Conservation (phyloP, 2,888 invertebrate species). For the Mesorhabditis sp. region DNA sequence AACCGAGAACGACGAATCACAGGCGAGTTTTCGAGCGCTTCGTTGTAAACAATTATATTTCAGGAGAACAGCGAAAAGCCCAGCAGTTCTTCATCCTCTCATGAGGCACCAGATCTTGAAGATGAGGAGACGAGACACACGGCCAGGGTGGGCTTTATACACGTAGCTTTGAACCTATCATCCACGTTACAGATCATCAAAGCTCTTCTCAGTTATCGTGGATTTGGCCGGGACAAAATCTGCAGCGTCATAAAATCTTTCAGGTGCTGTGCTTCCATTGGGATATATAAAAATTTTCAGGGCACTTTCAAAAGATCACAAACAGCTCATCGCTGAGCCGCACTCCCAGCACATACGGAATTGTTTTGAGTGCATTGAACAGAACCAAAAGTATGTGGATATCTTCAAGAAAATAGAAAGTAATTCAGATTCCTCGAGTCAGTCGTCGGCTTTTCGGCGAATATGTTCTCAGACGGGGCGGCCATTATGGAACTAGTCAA, state of each 20-base stretch:
- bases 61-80: no score
- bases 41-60: no score
- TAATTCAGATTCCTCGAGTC: slow-evolving; percentile 16
- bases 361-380: slow-evolving; percentile 20
- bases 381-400: slow-evolving; percentile 29
- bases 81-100: no score
- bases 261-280: neutral
- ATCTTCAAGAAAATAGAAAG: neutral
- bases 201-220: neutral
- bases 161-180: neutral
- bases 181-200: neutral
- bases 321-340: slow-evolving; percentile 18
- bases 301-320: slow-evolving; percentile 28
- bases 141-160: neutral
- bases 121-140: neutral
- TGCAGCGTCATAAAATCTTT: neutral
- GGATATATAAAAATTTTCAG: slow-evolving; percentile 23
- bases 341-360: slow-evolving; percentile 22
- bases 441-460: slow-evolving; percentile 15
- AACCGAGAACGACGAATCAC: no score
- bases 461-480: slow-evolving; percentile 15
- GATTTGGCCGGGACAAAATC: neutral
- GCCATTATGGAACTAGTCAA: slow-evolving; percentile 8
- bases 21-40: no score
- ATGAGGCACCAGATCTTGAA: neutral